phyloP scores from a whole-genome alignment of 2,113 vertebrate species.

The Damaliscus lunatus region DNA sequence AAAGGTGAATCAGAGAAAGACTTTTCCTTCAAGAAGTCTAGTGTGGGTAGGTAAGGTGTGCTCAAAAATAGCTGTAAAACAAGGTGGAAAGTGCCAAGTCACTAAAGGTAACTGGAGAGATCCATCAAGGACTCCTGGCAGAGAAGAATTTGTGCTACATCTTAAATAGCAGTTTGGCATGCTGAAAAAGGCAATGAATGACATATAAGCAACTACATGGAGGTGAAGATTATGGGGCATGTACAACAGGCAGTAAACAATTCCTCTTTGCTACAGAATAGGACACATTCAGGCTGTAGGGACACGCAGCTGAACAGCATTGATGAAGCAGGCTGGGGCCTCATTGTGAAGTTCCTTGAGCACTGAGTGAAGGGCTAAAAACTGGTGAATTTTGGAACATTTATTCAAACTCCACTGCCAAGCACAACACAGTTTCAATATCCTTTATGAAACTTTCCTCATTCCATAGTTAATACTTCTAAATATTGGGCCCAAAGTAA shows the following conservation, averaged over 20 bases:
- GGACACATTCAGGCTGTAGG: background rate
- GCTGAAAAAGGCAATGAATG: background rate
- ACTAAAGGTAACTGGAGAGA: background rate
- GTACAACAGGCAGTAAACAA: background rate
- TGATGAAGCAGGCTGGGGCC: background rate
- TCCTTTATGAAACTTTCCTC: conserved; percentile 45
- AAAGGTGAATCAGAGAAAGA: background rate
- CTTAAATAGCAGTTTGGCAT: background rate
- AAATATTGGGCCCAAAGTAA: conserved; percentile 39
- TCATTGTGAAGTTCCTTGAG: background rate
- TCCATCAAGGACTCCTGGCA: background rate
- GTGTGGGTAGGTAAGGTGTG: background rate
- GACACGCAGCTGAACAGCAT: background rate
- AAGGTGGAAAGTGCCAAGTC: background rate
- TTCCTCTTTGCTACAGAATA: background rate
- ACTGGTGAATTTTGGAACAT: background rate
- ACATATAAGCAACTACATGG: background rate
- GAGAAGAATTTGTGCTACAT: background rate
- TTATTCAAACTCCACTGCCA: conserved; percentile 19
- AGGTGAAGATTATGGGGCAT: background rate
- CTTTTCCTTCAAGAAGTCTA: background rate
- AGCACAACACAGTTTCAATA: conserved; percentile 16
- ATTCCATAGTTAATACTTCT: conserved; percentile 9
- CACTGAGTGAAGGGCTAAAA: background rate
- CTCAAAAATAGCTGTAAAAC: background rate